Evolutionary conservation across 2,113 vertebrate genomes (phyloP).

Genomic region (Capricornis sumatraensis): DNA sequence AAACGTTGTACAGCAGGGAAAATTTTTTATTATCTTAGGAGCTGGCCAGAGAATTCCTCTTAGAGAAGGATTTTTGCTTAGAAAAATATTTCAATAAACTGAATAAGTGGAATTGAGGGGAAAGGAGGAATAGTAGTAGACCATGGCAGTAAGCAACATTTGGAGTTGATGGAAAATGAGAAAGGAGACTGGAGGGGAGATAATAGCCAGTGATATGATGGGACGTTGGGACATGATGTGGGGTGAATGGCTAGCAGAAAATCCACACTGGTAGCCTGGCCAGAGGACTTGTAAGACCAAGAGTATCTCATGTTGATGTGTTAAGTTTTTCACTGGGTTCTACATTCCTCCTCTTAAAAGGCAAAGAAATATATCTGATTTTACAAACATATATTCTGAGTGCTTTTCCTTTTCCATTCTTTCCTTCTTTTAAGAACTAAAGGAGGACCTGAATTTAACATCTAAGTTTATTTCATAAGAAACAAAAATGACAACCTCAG

Average conservation of each 20-base stretch:
- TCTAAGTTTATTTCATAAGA: background rate
- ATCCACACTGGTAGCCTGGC: fast-evolving
- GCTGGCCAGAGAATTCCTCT: background rate
- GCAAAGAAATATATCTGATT: background rate
- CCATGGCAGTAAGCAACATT: background rate
- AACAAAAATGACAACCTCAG: background rate
- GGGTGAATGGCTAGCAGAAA: background rate
- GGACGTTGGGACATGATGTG: background rate
- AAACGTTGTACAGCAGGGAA: background rate
- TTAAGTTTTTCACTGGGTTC: background rate
- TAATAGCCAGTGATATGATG: background rate
- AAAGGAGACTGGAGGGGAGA: background rate
- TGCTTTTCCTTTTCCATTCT: background rate
- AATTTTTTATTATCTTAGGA: background rate
- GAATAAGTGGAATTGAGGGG: background rate
- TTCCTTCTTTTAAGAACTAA: background rate
- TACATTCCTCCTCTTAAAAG: background rate
- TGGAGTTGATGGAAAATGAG: background rate
- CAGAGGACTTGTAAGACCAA: background rate
- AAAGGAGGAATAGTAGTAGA: background rate
- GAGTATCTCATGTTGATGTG: background rate
- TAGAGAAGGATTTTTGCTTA: background rate
- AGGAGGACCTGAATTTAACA: background rate
- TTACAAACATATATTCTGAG: background rate
- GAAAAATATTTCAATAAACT: background rate